Base-by-base conservation (phyloP, 35 echinoderm and acorn worm species). In the Eucidaris tribuloides region DNA sequence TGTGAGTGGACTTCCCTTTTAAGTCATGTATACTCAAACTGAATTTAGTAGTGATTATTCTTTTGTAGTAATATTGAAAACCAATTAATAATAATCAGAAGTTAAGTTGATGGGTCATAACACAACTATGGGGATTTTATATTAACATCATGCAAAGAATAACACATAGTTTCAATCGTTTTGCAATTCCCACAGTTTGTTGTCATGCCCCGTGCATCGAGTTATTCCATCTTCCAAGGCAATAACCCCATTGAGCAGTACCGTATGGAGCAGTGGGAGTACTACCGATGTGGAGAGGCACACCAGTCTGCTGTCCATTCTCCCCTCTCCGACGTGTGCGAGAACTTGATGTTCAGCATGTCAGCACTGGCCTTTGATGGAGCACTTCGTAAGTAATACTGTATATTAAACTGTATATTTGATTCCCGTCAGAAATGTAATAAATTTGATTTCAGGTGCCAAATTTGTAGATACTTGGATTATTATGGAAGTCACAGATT, bases 331-430 rank as follows among this genome's bases (percentile, higher is more conserved):
- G 64, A 84, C 42, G 56, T 87, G 39, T 99, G 96, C 45, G 56
- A 86, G 49, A 81, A 93, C 34, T 84, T 99, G 44, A 89, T 99
- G 74, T 99, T 99, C 79, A 99, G 91, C 43, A 87, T 99, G 83
- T 99, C 90, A 28, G 77, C 96, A 4, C 59, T 89, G 14, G 78
- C 80, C 23, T 88, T 87, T 80, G 83, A 99, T 74, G 96, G 96
- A 23, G 96, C 91, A 33, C 24, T 99, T 14, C 50, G 96, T 99
- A 87, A 97, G 84, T 44, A 15, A 66, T 27, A n/a, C n/a, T n/a
- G n/a, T n/a, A n/a, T n/a, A n/a, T n/a, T n/a, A n/a, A n/a, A n/a
- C n/a, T n/a, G n/a, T n/a, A n/a, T n/a, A n/a, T n/a, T n/a, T n/a
- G n/a, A n/a, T n/a, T n/a, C n/a, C n/a, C n/a, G n/a, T n/a, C n/a